Conservation (phyloP, 2,113 vertebrate genomes). For the Plecotus auritus region DNA sequence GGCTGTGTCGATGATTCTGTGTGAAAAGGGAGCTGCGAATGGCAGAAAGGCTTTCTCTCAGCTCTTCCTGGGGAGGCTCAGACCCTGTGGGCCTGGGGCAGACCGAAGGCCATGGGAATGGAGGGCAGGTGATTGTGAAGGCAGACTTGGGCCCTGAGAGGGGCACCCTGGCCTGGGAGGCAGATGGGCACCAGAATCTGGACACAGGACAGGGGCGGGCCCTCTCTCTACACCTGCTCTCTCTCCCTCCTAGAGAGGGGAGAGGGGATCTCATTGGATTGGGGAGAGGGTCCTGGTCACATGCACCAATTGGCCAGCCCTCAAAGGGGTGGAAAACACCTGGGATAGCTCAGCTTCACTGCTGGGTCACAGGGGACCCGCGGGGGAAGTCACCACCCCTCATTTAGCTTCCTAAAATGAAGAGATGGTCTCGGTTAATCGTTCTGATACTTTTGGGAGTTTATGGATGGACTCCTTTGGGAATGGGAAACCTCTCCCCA, state of each 20-base stretch:
- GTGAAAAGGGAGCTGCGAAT: neutral
- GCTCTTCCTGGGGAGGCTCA: neutral
- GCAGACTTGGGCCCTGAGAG: neutral
- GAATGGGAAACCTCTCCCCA: neutral
- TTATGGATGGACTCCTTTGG: neutral
- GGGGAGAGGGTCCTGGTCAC: neutral
- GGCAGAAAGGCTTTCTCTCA: neutral
- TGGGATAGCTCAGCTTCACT: neutral
- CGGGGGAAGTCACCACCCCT: neutral
- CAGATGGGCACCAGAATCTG: neutral
- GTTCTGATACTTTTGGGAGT: neutral
- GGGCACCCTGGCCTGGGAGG: neutral
- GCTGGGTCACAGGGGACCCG: neutral
- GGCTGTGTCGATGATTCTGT: neutral
- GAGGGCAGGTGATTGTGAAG: neutral
- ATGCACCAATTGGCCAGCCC: neutral
- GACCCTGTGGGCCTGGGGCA: neutral
- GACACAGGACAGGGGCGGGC: neutral
- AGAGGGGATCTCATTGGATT: neutral
- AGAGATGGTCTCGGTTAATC: neutral
- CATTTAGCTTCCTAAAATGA: neutral
- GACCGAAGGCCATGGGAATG: neutral
- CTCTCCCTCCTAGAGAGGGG: neutral
- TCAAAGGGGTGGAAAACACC: rapidly evolving
- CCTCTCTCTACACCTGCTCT: neutral